These are phyloP conservation scores for Chrysolina haemoptera DNA, from an alignment of 2,888 invertebrate species.

Conservation along the genomic window DNA sequence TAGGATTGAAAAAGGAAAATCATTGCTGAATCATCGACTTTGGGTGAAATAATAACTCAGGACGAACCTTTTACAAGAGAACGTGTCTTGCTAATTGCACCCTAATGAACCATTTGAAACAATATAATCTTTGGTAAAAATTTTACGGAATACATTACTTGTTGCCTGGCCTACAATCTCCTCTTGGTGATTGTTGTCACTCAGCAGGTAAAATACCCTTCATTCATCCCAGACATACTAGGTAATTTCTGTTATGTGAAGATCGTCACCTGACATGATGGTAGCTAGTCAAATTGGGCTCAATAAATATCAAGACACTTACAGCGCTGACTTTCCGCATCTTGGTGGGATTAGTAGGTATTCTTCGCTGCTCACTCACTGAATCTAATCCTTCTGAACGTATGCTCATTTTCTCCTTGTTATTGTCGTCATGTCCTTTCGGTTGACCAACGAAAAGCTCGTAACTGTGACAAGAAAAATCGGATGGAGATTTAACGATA, in stretches of 20 bases:
- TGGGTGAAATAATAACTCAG: too few relatives aligned
- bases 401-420: conserved; percentile 92
- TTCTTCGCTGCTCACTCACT: conserved; percentile 85
- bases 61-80: too few relatives aligned
- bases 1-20: too few relatives aligned
- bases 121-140: too few relatives aligned
- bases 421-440: conserved; percentile 90
- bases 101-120: too few relatives aligned
- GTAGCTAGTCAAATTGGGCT: conserved; percentile 55
- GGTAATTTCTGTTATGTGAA: background rate
- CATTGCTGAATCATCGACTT: too few relatives aligned
- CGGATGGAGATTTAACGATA: conserved; percentile 91
- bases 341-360: conserved; percentile 75
- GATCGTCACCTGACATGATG: conserved; percentile 41
- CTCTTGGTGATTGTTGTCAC: background rate
- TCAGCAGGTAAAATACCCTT: background rate
- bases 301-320: conserved; percentile 74
- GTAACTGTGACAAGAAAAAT: conserved; percentile 93
- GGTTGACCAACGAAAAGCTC: conserved; percentile 93
- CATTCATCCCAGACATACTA: background rate
- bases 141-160: too few relatives aligned
- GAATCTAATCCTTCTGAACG: conserved; percentile 89
- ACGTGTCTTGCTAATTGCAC: too few relatives aligned
- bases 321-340: conserved; percentile 95
- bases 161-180: too few relatives aligned